Base-by-base conservation (phyloP, 2,888 invertebrate genomes). In the Ectemnius cavifrons region DNA sequence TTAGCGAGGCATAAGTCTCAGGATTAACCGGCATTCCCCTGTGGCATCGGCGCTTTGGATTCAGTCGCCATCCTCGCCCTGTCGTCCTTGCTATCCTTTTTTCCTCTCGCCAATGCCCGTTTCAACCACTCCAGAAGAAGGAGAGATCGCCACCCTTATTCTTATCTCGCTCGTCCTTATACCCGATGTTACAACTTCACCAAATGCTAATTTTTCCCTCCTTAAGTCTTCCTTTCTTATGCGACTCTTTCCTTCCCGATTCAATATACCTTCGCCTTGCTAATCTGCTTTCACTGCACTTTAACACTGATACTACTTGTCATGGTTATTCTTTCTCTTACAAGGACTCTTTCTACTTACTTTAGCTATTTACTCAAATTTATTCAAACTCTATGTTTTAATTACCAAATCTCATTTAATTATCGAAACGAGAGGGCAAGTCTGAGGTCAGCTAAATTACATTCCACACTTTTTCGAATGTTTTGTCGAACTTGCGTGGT, bases 1-100 rank as follows among this genome's bases (percentile, higher is more conserved):
- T 90, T 88, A 90, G 84, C 82, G 81, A 82, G 86, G 89, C 87
- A 88, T 90, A 90, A 90, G 89, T 90, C 89, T 87, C 56, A 78
- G 90, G 90, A 91, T 91, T 91, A 91, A 86, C 87, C 71, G 74
- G 76, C 82, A 84, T 84, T 78, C 82, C 82, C 83, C 80, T 37
- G 37, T 37, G 37, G 84, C 80, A 82, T 77, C 80, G 75, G 73
- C 80, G 68, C 73, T 71, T 64, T 66, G 74, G 70, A 73, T 77
- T 73, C 68, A 64, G 71, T 75, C 77, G 37, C 61, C 71, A 57
- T 72, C 65, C 72, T 77, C 83, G 52, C 52, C 14, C 23, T 23
- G 23, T 52, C 52, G 52, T 14, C 16, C 16, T 52, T 5, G 14
- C 52, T 52, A 16, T 71, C 78, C 78, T 78, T 74, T 74, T 57